Percentiles rank a stretch among this genome's conserved stretches.
Evolutionary conservation across 2,888 invertebrate genomes (phyloP).

Genomic region (Drosophila subsilvestris): DNA sequence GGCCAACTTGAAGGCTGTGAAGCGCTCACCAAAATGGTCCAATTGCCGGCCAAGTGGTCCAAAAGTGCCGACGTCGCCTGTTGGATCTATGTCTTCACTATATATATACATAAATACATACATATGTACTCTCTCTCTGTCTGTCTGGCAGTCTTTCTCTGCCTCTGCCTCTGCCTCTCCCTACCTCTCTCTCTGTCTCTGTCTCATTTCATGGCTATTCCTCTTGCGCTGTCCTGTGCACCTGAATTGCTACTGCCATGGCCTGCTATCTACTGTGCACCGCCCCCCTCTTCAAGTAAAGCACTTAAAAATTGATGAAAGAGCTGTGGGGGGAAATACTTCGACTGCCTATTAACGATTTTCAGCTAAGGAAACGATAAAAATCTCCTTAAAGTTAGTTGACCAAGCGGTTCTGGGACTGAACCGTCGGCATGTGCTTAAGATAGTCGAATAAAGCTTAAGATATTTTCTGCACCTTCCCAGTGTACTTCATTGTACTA

Average conservation of each 20-base stretch:
- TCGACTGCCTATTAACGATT: not conserved
- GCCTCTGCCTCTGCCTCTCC: not conserved
- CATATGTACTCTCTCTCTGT: not conserved
- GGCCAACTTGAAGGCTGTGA: constrained; percentile 42
- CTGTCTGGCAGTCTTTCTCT: not conserved
- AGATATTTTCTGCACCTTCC: not conserved
- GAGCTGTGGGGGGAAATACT: not conserved
- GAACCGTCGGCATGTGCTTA: not conserved
- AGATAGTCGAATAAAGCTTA: not conserved
- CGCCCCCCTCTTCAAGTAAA: not conserved
- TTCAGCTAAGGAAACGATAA: not conserved
- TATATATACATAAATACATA: not conserved
- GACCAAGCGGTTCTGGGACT: not conserved
- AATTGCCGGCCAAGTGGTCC: constrained; percentile 50
- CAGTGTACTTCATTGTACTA: too few relatives aligned
- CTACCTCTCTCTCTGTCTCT: not conserved
- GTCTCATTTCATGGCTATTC: constrained; percentile 2
- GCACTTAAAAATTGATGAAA: not conserved
- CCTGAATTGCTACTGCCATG: constrained; percentile 10
- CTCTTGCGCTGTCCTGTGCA: constrained; percentile 6
- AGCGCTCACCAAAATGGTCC: constrained; percentile 48
- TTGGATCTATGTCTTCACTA: constrained; percentile 39
- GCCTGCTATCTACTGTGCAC: not conserved
- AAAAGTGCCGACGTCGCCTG: constrained; percentile 46
- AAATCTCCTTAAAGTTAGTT: not conserved